phyloP scores from a whole-genome alignment of 2,888 invertebrate species.

The Monoplex corrugatus region DNA sequence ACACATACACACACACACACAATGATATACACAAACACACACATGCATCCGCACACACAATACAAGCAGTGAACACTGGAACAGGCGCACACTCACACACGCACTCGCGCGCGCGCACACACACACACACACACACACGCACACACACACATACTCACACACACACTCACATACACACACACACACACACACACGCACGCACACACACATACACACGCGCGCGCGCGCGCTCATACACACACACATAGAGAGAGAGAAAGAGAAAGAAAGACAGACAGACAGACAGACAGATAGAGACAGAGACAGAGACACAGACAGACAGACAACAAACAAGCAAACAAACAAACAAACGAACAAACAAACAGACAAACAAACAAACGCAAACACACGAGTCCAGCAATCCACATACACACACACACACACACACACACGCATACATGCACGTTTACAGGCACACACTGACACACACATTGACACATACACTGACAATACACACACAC shows the following conservation, averaged over 20 bases:
- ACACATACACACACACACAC: no score
- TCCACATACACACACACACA: slow-evolving; percentile 6
- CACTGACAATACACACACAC: background rate
- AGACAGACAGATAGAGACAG: background rate
- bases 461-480: background rate
- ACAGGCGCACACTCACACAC: no score
- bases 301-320: background rate
- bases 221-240: background rate
- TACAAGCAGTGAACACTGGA: no score
- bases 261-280: no score
- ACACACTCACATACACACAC: slow-evolving; percentile 18
- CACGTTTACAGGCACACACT: background rate
- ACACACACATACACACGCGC: background rate
- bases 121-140: background rate
- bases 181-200: background rate
- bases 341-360: background rate
- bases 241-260: background rate
- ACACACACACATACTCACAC: slow-evolving; percentile 1
- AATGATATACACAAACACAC: no score
- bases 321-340: background rate
- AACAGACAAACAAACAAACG: background rate
- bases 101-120: no score
- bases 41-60: no score
- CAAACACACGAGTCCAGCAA: no score
- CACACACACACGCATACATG: background rate